Base-by-base conservation (phyloP, 2,113 vertebrate genomes). In the Ifrita kowaldi region DNA sequence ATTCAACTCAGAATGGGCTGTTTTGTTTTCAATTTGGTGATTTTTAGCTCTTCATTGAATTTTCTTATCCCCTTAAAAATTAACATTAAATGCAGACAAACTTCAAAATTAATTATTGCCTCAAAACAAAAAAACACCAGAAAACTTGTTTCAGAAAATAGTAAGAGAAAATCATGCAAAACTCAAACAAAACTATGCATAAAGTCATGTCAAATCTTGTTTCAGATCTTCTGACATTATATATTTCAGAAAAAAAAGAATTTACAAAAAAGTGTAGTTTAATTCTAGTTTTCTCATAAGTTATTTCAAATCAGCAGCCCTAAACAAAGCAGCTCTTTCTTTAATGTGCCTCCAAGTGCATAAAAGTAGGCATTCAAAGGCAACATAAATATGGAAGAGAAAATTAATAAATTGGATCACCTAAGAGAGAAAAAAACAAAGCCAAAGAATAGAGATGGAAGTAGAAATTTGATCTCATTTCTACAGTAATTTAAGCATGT, bases 1-100 rank as follows among this genome's bases (percentile, higher is more conserved):
- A 92, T 96, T 95, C 76, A 89, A 8, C 52, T 70, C 56, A 68
- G 50, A 97, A 93, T n/a, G 30, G 57, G 21, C 41, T 70, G 64
- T 55, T 87, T 90, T 93, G 55, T 70, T 94, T 92, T 90, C 30
- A 70, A 12, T 26, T 83, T 93, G n/a, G 26, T 4, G 6, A 69
- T 57, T 93, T 80, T 86, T 69, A 76, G 50, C 82, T 80, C 23
- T 69, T 92, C 27, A 41, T 65, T 85, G 69, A 47, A 42, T 92
- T 89, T 84, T 88, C 42, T 87, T 84, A 76, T 73, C 39, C 50
- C 12, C 62, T 62, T 84, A 84, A 95, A 87, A 92, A 47, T 68
- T 50, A 74, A 10, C 26, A 70, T 93, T 81, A 86, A 89, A 47
- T 52, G 47, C 39, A 92, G 71, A 60, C 79, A 92, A 78, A 59